These are phyloP conservation scores for Diarsia dahlii DNA, from an alignment of 2,888 invertebrate genomes.

Conservation along the genomic window DNA sequence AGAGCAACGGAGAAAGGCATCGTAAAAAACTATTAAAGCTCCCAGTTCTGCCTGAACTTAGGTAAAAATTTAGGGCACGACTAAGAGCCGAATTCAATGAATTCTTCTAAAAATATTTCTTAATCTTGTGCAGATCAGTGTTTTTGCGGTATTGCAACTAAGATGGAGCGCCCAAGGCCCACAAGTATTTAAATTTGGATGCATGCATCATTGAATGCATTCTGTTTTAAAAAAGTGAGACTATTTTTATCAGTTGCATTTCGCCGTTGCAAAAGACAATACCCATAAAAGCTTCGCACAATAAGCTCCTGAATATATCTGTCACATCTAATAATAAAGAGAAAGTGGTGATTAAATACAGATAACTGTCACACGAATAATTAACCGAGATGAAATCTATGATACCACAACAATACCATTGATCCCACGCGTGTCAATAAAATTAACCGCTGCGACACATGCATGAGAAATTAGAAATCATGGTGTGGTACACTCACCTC, in stretches of 20 bases:
- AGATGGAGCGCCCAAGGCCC: constrained; percentile 15
- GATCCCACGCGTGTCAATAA: constrained; percentile 71
- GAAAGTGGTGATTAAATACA: constrained; percentile 77
- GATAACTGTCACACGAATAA: constrained; percentile 78
- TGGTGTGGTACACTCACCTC: constrained; percentile 84
- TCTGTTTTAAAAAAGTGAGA: constrained; percentile 25
- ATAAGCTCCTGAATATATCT: constrained; percentile 34
- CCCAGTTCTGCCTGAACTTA: not conserved
- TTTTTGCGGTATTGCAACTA: constrained; percentile 4
- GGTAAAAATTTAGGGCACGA: not conserved
- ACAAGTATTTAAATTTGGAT: constrained; percentile 39
- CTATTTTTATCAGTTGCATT: constrained; percentile 16
- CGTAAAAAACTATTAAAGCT: not conserved
- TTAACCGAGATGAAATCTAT: constrained; percentile 77
- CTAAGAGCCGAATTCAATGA: not conserved
- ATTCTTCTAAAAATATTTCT: not conserved
- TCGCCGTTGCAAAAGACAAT: constrained; percentile 24
- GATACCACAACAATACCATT: constrained; percentile 76
- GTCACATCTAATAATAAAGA: constrained; percentile 63
- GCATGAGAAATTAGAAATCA: constrained; percentile 72
- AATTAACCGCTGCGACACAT: constrained; percentile 68
- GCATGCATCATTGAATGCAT: constrained; percentile 21
- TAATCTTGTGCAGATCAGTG: not conserved
- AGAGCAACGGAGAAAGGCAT: not conserved
- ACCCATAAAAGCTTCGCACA: constrained; percentile 19